Conservation (phyloP, 2,888 invertebrate genomes). For the Villa cingulata region DNA sequence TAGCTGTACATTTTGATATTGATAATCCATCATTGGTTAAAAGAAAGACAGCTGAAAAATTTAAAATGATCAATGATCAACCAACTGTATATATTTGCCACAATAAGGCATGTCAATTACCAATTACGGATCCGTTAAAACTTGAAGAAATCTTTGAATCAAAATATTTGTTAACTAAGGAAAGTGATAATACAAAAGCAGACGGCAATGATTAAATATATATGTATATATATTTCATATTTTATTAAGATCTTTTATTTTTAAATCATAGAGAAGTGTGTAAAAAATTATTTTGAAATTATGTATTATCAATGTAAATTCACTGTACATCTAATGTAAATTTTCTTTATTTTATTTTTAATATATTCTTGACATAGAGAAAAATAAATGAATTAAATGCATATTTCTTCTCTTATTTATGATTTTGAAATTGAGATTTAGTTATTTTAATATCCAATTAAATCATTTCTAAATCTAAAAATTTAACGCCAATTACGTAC, state of each 20-base stretch:
- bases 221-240: no score
- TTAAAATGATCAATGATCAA: constrained; percentile 31
- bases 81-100: constrained; percentile 35
- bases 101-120: constrained; percentile 32
- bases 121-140: constrained; percentile 28
- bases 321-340: no score
- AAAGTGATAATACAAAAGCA: not conserved
- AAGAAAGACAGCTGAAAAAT: constrained; percentile 28
- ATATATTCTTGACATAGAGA: no score
- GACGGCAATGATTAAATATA: not conserved
- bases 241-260: no score
- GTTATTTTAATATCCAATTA: no score
- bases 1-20: constrained; percentile 30
- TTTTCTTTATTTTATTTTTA: no score
- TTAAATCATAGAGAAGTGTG: not conserved
- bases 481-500: no score
- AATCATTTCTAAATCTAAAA: no score
- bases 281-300: not conserved
- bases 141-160: constrained; percentile 29
- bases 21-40: constrained; percentile 21
- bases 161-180: constrained; percentile 18
- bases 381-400: no score
- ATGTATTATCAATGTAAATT: no score
- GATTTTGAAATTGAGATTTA: no score
- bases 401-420: no score